Conservation (phyloP, 2,113 vertebrate genomes). For the Merops nubicus region DNA sequence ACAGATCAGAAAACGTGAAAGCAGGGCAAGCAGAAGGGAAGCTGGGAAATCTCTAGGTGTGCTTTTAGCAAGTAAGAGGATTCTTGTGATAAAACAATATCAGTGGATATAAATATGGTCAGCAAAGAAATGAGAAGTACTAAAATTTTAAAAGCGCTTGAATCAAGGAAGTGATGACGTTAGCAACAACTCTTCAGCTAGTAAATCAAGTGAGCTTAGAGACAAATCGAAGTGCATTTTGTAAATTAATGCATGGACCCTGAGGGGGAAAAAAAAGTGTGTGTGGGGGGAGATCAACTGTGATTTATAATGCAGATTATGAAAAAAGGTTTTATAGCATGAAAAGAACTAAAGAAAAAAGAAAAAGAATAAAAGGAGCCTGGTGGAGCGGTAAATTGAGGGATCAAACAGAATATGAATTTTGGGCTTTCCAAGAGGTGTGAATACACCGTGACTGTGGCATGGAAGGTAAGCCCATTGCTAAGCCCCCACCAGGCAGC, state of each 20-base stretch:
- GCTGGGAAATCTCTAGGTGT: not conserved
- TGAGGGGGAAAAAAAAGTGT: not conserved
- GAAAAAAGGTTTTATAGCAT: not conserved
- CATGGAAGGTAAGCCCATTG: not conserved
- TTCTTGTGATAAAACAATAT: not conserved
- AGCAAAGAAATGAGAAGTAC: not conserved
- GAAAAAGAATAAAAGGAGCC: too few species aligned
- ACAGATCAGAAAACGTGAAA: not conserved
- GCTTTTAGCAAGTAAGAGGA: not conserved
- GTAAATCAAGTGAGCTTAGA: not conserved
- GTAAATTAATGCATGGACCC: not conserved
- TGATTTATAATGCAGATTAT: not conserved
- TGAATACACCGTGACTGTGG: not conserved
- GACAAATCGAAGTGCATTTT: not conserved
- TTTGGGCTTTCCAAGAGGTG: not conserved
- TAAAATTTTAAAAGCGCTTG: not conserved
- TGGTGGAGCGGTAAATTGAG: not conserved
- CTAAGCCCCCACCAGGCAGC: fast-evolving
- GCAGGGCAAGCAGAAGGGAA: not conserved
- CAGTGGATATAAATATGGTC: not conserved
- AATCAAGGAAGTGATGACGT: not conserved
- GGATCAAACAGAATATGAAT: not conserved
- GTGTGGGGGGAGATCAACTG: not conserved
- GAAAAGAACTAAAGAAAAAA: too few species aligned
- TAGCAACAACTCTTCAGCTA: not conserved